Evolutionary conservation across 2,888 invertebrate genomes (phyloP), one percentile per base, ranked within the genome.

Genomic region (Mylabris sibirica): DNA sequence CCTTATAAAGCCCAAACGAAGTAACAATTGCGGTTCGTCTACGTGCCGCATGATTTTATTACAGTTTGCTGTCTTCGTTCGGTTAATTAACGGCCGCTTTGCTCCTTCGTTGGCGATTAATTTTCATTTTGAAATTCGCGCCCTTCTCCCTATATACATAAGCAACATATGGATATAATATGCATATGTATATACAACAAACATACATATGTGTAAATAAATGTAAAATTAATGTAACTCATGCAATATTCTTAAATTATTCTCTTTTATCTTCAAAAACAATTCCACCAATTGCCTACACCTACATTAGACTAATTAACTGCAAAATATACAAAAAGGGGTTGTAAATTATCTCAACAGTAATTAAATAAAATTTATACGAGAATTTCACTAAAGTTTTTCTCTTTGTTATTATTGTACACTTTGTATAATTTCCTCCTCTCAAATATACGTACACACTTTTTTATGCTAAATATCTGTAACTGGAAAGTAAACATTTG

Each of bases 1-100:
- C 65, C 66, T 59, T 71, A 64, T 70, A 71, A 72, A 72, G 69
- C 72, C 69, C 63, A 76, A 75, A 74, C 70, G 71, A 75, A 74
- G 73, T 72, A 74, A 74, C 74, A 75, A 75, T 74, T 75, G 67
- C 67, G 69, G 75, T 60, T 64, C 66, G 69, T 72, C 60, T 67
- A 73, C 74, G 72, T 72, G 75, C 73, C 72, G 70, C 73, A 74
- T 74, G 74, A 77, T 78, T 77, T 77, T 74, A 75, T 74, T 76
- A 76, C 74, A 73, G 75, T 67, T 60, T 69, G 74, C 69, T 70
- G 74, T 78, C 78, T 78, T 77, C 75, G 66, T 75, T 71, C 70
- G 69, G 69, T 74, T 74, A 75, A 78, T 76, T 76, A 78, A 74
- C 74, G 72, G 67, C 67, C 72, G 72, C 72, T 75, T 72, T 72